Evolutionary conservation across 2,888 invertebrate species (phyloP).

Genomic region (Drosophila borealis): DNA sequence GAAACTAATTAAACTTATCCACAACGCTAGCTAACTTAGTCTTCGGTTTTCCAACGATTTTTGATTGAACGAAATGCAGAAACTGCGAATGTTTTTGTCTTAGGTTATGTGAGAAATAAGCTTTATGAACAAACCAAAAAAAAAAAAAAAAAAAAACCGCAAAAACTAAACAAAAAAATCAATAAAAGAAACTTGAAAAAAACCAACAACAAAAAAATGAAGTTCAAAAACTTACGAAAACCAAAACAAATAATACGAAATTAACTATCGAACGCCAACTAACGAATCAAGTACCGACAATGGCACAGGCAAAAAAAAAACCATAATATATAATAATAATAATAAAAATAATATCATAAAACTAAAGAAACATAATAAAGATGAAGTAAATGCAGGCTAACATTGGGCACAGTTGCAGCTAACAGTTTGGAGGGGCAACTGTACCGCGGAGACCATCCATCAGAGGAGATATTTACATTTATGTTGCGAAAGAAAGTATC

Average conservation of each 20-base stretch:
- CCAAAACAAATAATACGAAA: conserved; percentile 57
- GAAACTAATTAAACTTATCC: conserved; percentile 41
- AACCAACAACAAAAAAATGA: conserved; percentile 42
- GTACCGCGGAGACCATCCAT: conserved; percentile 21
- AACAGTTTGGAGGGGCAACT: conserved; percentile 27
- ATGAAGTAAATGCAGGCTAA: conserved; percentile 20
- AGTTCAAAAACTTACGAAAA: conserved; percentile 59
- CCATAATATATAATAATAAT: not conserved
- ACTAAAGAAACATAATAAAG: conserved; percentile 9
- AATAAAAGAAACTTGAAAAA: conserved; percentile 40
- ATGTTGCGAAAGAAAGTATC: conserved; percentile 31
- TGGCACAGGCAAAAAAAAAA: conserved; percentile 38
- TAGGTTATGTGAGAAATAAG: conserved; percentile 80
- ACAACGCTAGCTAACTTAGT: conserved; percentile 73
- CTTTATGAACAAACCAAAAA: conserved; percentile 50
- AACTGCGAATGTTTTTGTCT: conserved; percentile 62
- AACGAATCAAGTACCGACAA: conserved; percentile 63
- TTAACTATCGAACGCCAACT: conserved; percentile 65
- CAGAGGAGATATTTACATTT: conserved; percentile 40
- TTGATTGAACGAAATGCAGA: conserved; percentile 74
- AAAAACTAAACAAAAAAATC: conserved; percentile 31
- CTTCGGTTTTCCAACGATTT: conserved; percentile 80
- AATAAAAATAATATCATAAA: conserved; percentile 6
- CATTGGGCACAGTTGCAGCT: conserved; percentile 34
- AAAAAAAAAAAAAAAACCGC: conserved; percentile 32